Evolutionary conservation across 92 coral and sea anemone genomes (phyloP).

Genomic region (Phenganax stokvisi): DNA sequence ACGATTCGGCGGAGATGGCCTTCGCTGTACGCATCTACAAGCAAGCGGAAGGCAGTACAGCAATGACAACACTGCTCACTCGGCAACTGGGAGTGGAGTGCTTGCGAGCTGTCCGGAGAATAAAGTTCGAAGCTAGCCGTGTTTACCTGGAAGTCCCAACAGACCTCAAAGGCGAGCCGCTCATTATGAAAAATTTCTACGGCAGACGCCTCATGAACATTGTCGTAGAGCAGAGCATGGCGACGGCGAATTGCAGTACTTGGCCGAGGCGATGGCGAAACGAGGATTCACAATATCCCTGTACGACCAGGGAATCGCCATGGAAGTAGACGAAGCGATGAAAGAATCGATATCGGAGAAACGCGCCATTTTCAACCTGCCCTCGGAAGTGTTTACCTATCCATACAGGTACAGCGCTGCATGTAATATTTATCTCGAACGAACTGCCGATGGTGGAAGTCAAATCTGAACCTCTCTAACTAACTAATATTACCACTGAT

Average conservation of each 20-base stretch:
- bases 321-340: neutral
- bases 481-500: no score
- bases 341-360: neutral
- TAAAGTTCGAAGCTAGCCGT: no score
- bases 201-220: neutral
- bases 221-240: neutral
- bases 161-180: conserved; percentile 10
- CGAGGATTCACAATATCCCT: neutral
- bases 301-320: neutral
- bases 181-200: no score
- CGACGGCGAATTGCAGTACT: neutral
- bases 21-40: no score
- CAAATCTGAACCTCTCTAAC: no score
- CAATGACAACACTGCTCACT: no score
- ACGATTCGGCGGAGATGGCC: no score
- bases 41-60: no score
- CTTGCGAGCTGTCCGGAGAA: no score
- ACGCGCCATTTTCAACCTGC: conserved; percentile 1
- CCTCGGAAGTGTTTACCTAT: conserved; percentile 4
- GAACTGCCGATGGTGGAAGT: no score
- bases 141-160: conserved; percentile 33
- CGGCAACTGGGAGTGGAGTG: no score
- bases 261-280: neutral
- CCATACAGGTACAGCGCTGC: neutral
- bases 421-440: no score